These are phyloP conservation scores for Muscicapa striata DNA, from an alignment of 2,797 vertebrate genomes.

Conservation along the genomic window DNA sequence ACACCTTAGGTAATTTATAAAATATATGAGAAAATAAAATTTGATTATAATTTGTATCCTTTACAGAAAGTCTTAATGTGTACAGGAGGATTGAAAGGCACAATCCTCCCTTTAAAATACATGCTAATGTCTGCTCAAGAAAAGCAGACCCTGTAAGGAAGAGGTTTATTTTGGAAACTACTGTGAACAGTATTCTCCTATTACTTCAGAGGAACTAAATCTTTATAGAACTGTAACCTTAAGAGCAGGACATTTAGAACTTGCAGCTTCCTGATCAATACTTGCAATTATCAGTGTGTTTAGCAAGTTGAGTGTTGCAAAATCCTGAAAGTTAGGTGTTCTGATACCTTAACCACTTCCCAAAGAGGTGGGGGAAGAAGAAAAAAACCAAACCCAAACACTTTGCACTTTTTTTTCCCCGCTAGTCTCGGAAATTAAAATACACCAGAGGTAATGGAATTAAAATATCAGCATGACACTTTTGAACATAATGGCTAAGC, in stretches of 20 bases:
- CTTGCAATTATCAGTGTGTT: neutral
- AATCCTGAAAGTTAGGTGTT: neutral
- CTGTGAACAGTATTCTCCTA: neutral
- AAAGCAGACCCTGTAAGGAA: neutral
- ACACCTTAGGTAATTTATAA: neutral
- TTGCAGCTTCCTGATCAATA: neutral
- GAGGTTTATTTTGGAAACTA: neutral
- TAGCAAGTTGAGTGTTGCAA: neutral
- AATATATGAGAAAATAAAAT: neutral
- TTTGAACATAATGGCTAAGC: neutral
- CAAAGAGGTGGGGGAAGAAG: neutral
- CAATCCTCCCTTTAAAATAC: neutral
- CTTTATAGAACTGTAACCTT: neutral
- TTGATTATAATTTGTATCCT: neutral
- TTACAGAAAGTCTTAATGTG: neutral
- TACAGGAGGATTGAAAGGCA: neutral
- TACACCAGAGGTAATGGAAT: neutral
- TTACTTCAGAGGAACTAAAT: neutral
- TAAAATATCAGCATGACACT: neutral
- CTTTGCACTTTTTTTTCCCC: neutral
- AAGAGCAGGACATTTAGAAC: neutral
- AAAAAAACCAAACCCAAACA: neutral
- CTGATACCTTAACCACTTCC: neutral
- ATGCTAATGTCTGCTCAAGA: neutral
- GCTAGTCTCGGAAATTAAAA: conserved; percentile 4